Evolutionary conservation across 2,888 invertebrate species (phyloP).

Genomic region (Nephrotoma flavescens): DNA sequence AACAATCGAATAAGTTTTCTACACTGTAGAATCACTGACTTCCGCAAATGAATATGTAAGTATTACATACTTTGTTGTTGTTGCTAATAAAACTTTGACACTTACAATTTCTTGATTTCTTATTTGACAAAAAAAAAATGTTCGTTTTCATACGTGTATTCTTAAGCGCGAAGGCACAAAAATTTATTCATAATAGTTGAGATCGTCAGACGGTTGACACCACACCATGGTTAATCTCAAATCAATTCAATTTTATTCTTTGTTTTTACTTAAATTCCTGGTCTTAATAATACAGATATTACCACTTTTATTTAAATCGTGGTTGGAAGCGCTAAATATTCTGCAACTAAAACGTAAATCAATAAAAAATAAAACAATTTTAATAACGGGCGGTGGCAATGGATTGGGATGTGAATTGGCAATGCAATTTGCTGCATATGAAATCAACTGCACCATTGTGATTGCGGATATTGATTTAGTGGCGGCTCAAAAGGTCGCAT

Average conservation of each 20-base stretch:
- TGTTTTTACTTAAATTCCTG: neutral
- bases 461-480: constrained; percentile 11
- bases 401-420: constrained; percentile 20
- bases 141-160: too few species aligned
- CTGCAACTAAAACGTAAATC: neutral
- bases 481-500: constrained; percentile 6
- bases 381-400: constrained; percentile 17
- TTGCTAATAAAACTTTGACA: too few species aligned
- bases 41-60: too few species aligned
- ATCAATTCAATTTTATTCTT: neutral
- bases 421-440: constrained; percentile 16
- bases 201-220: neutral
- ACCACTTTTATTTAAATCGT: neutral
- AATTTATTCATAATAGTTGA: neutral
- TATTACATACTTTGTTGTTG: too few species aligned
- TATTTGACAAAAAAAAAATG: too few species aligned
- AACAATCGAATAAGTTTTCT: too few species aligned
- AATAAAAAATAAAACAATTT: neutral
- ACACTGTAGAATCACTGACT: too few species aligned
- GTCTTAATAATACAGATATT: neutral
- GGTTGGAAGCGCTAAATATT: neutral
- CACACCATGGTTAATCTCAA: neutral
- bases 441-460: constrained; percentile 11
- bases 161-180: too few species aligned
- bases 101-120: too few species aligned